phyloP scores from a whole-genome alignment of 2,797 vertebrate genomes.

The Carapus acus region DNA sequence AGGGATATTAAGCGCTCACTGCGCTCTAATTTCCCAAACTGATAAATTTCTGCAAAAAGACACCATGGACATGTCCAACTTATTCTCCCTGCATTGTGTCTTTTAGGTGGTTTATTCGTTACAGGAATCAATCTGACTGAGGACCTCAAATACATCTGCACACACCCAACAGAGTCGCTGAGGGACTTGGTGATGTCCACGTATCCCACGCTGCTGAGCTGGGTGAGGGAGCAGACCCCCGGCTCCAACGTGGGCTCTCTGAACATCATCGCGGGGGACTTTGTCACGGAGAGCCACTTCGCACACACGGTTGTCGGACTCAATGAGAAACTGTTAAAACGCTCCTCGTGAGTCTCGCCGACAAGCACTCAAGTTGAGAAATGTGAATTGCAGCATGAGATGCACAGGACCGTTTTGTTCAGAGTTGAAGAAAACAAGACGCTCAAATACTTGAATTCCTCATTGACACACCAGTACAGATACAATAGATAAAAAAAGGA shows the following conservation, averaged over 20 bases:
- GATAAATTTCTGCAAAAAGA: too few relatives aligned
- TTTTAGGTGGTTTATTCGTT: slow-evolving; percentile 84
- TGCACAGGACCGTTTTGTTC: slow-evolving; percentile 46
- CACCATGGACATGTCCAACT: too few relatives aligned
- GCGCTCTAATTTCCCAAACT: too few relatives aligned
- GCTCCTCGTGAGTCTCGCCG: slow-evolving; percentile 45
- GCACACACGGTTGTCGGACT: slow-evolving; percentile 78
- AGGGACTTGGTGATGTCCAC: slow-evolving; percentile 79
- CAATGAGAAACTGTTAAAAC: slow-evolving; percentile 77
- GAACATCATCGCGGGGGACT: slow-evolving; percentile 92
- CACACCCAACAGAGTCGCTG: slow-evolving; percentile 80
- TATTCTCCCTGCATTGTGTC: slow-evolving; percentile 1
- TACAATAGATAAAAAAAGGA: slow-evolving; percentile 37
- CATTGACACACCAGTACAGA: slow-evolving; percentile 35
- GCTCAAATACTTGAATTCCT: slow-evolving; percentile 57
- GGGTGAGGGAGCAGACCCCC: slow-evolving; percentile 81
- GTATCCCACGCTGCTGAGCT: slow-evolving; percentile 75
- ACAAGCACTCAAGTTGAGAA: slow-evolving; percentile 15
- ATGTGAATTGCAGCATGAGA: slow-evolving; percentile 51
- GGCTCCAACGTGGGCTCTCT: slow-evolving; percentile 69
- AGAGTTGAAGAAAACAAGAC: slow-evolving; percentile 24
- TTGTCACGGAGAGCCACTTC: slow-evolving; percentile 77
- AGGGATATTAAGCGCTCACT: too few relatives aligned
- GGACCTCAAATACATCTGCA: slow-evolving; percentile 79
- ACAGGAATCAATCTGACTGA: slow-evolving; percentile 90